Conservation (phyloP, 2,888 invertebrate species). For the Eugnorisma glareosa region DNA sequence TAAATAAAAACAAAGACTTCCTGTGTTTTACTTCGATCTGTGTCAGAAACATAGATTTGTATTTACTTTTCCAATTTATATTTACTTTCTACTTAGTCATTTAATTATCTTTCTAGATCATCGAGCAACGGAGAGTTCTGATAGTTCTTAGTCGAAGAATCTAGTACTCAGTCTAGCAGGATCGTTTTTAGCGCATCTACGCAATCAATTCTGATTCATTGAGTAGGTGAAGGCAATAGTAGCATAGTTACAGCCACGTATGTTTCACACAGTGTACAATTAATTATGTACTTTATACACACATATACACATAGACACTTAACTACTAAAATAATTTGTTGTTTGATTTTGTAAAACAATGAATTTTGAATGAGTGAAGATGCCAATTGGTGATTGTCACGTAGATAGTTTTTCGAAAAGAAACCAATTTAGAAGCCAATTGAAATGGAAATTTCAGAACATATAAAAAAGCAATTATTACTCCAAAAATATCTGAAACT, state of each 20-base stretch:
- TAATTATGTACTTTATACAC: slow-evolving; percentile 1
- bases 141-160: neutral
- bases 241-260: slow-evolving; percentile 8
- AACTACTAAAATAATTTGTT: neutral
- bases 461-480: slow-evolving; percentile 4
- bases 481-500: neutral
- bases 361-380: slow-evolving; percentile 63
- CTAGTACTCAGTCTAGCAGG: neutral
- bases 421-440: slow-evolving; percentile 31
- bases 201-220: slow-evolving; percentile 34
- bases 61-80: slow-evolving; percentile 14
- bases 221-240: slow-evolving; percentile 34
- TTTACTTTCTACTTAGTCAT: slow-evolving; percentile 30
- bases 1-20: slow-evolving; percentile 32
- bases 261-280: slow-evolving; percentile 14
- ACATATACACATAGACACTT: too few species aligned
- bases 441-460: slow-evolving; percentile 6
- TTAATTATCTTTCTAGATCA: slow-evolving; percentile 27
- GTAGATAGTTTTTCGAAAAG: neutral
- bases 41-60: slow-evolving; percentile 20
- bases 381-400: slow-evolving; percentile 55
- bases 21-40: neutral
- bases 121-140: too few species aligned
- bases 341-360: slow-evolving; percentile 10
- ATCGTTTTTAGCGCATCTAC: slow-evolving; percentile 7